Percentiles rank a stretch among this genome's conserved stretches.
Evolutionary conservation across 2,113 vertebrate genomes (phyloP).

Genomic region (Columba janthina): DNA sequence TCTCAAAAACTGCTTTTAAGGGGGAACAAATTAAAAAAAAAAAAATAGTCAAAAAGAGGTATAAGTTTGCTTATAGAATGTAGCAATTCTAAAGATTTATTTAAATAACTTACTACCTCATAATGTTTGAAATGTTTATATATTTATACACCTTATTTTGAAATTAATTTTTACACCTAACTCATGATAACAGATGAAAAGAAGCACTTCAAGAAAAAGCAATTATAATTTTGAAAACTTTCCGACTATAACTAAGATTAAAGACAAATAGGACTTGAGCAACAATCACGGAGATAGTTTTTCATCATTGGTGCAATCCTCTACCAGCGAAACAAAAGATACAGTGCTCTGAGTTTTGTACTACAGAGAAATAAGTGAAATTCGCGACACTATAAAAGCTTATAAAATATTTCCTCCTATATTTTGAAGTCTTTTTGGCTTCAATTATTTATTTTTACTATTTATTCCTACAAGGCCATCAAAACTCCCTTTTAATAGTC

Average conservation of each 20-base stretch:
- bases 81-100: neutral
- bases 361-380: neutral
- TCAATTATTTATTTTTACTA: neutral
- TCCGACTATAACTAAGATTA: neutral
- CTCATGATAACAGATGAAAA: neutral
- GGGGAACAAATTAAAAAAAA: neutral
- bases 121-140: neutral
- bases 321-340: neutral
- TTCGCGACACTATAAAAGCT: neutral
- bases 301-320: neutral
- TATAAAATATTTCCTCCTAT: neutral
- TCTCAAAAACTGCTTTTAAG: slow-evolving; percentile 6
- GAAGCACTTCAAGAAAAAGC: neutral
- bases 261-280: neutral
- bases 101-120: neutral
- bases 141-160: neutral
- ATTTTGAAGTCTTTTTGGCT: neutral
- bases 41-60: neutral
- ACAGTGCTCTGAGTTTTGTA: neutral
- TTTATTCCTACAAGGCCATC: neutral
- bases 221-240: neutral
- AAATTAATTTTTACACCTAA: neutral
- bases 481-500: neutral
- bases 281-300: neutral
- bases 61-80: neutral